Percentiles rank a stretch among this genome's conserved stretches.
phyloP scores from a whole-genome alignment of 1,140 invertebrate species.

The Aphelenchoides besseyi region DNA sequence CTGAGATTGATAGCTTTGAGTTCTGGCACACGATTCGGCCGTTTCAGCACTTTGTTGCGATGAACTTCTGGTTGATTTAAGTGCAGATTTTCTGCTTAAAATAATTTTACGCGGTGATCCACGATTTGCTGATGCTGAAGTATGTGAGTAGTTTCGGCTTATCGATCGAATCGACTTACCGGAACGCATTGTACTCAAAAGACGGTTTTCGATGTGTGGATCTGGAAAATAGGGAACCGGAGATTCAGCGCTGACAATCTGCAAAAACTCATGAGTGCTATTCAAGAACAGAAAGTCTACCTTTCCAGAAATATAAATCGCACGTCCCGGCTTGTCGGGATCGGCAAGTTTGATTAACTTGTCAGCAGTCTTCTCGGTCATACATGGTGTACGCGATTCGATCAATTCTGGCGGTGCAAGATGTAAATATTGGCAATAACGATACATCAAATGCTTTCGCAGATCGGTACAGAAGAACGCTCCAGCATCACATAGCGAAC shows the following conservation, averaged over 20 bases:
- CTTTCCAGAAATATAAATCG: slow-evolving; percentile 35
- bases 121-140: background rate
- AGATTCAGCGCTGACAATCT: slow-evolving; percentile 27
- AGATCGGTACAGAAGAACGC: slow-evolving; percentile 40
- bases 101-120: slow-evolving; percentile 6
- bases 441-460: slow-evolving; percentile 38
- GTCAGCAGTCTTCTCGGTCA: slow-evolving; percentile 31
- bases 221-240: slow-evolving; percentile 29
- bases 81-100: background rate
- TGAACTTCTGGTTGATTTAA: background rate
- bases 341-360: slow-evolving; percentile 31
- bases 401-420: slow-evolving; percentile 16
- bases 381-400: slow-evolving; percentile 20
- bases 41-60: background rate
- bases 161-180: too few relatives aligned
- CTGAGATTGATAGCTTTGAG: too few relatives aligned
- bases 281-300: slow-evolving; percentile 29
- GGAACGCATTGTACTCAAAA: slow-evolving; percentile 19
- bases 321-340: slow-evolving; percentile 25
- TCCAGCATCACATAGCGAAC: slow-evolving; percentile 36
- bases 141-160: background rate
- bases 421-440: slow-evolving; percentile 20
- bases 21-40: background rate
- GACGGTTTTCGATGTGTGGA: slow-evolving; percentile 28
- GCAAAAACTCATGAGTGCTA: slow-evolving; percentile 3